These are phyloP conservation scores for Xiphophorus maculatus DNA, from an alignment of 2,113 vertebrate species.

Conservation along the genomic window DNA sequence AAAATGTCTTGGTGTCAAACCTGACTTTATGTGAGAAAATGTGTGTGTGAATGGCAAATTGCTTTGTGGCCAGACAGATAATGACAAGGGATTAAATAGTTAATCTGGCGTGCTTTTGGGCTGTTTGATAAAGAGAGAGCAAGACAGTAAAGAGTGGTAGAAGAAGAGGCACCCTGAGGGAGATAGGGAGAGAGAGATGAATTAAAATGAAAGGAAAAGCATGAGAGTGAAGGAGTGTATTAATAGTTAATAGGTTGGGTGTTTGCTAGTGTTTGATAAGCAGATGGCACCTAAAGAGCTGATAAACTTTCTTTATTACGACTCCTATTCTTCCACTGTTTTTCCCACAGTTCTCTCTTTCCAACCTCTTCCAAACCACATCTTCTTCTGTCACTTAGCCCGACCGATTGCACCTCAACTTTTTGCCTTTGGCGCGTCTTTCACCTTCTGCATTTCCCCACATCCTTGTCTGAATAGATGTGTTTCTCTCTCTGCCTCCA, in stretches of 20 bases:
- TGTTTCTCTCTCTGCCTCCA: conserved; percentile 27
- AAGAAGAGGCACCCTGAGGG: conserved; percentile 51
- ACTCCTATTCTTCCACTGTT: conserved; percentile 58
- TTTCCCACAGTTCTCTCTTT: conserved; percentile 72
- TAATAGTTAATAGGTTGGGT: conserved; percentile 76
- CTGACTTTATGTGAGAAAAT: conserved; percentile 67
- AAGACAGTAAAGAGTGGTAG: conserved; percentile 42
- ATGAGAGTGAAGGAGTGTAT: conserved; percentile 65
- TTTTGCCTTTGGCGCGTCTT: conserved; percentile 1
- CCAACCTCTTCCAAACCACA: conserved; percentile 30
- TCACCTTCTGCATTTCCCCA: conserved; percentile 18
- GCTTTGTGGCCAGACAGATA: conserved; percentile 70
- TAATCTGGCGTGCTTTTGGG: conserved; percentile 69
- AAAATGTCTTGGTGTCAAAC: conserved; percentile 58
- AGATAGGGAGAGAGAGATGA: conserved; percentile 50
- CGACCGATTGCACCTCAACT: conserved; percentile 22
- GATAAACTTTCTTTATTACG: conserved; percentile 76
- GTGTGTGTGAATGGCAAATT: conserved; percentile 63
- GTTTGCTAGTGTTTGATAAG: conserved; percentile 75
- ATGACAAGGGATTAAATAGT: conserved; percentile 78
- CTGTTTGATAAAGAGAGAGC: conserved; percentile 66
- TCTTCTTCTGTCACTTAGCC: conserved; percentile 48
- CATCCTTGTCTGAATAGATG: conserved; percentile 17
- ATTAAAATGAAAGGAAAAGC: conserved; percentile 30
- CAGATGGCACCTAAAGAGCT: conserved; percentile 71